Percentiles rank a stretch among this genome's conserved stretches.
phyloP scores from a whole-genome alignment of 2,888 invertebrate genomes.

The Xestia ashworthii region DNA sequence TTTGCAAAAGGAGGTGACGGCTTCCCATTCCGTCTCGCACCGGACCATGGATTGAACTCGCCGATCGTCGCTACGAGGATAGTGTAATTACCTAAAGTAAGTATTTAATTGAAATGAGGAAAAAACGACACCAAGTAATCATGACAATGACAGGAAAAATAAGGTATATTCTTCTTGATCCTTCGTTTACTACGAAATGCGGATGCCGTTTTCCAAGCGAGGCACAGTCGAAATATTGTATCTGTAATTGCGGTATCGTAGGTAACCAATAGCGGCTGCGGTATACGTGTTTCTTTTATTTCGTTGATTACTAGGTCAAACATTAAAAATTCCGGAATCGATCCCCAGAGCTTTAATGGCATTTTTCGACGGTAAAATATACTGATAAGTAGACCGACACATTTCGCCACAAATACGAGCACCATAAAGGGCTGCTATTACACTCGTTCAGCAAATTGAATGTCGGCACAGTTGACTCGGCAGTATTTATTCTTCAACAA shows the following conservation, averaged over 20 bases:
- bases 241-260: neutral
- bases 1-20: no score
- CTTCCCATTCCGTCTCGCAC: no score
- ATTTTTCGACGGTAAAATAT: slow-evolving; percentile 5
- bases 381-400: slow-evolving; percentile 22
- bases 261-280: neutral
- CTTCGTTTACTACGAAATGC: no score
- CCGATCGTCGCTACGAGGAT: no score
- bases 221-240: neutral
- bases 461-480: neutral
- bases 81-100: no score
- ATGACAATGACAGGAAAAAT: neutral
- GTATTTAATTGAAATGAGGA: neutral
- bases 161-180: neutral
- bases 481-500: neutral
- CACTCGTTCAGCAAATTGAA: neutral
- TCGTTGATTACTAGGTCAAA: slow-evolving; percentile 22
- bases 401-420: neutral
- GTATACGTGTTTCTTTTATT: neutral
- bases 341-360: slow-evolving; percentile 8
- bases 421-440: no score
- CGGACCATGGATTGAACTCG: no score
- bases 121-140: neutral
- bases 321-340: slow-evolving; percentile 10
- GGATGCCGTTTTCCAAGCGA: neutral